Evolutionary conservation across 2,113 vertebrate genomes (phyloP).

Genomic region (Amazona guildingii): DNA sequence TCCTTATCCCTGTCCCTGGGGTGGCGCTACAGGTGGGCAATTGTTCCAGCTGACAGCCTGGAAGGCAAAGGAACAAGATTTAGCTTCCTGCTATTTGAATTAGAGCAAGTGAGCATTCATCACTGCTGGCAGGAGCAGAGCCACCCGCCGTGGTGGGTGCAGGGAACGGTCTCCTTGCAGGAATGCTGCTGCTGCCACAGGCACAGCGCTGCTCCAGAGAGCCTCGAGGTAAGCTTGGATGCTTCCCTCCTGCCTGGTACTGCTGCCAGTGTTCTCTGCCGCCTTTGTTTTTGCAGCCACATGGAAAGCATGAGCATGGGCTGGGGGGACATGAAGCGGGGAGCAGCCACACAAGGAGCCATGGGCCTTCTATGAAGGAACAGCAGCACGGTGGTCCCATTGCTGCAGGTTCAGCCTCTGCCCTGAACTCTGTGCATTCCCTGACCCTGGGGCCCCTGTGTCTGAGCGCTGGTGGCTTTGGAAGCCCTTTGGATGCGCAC

Average conservation of each 20-base stretch:
- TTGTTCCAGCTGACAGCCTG: slow-evolving; percentile 51
- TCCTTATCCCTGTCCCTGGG: slow-evolving; percentile 37
- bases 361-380: neutral
- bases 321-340: rapidly evolving
- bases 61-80: slow-evolving; percentile 16
- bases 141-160: neutral
- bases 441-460: neutral
- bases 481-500: neutral
- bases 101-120: slow-evolving; percentile 51
- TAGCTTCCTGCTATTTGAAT: slow-evolving; percentile 63
- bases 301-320: rapidly evolving
- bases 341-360: neutral
- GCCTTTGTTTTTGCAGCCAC: neutral
- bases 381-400: rapidly evolving
- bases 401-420: neutral
- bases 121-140: slow-evolving; percentile 32
- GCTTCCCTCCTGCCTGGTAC: neutral
- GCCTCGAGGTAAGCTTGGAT: neutral
- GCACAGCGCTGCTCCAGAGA: rapidly evolving
- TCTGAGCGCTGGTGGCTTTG: neutral
- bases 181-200: neutral
- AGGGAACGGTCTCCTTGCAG: neutral
- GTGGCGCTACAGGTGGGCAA: slow-evolving; percentile 60
- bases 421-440: neutral
- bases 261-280: rapidly evolving